Evolutionary conservation across 2,888 invertebrate genomes (phyloP).

Genomic region (Hemicrepidius hirtus): DNA sequence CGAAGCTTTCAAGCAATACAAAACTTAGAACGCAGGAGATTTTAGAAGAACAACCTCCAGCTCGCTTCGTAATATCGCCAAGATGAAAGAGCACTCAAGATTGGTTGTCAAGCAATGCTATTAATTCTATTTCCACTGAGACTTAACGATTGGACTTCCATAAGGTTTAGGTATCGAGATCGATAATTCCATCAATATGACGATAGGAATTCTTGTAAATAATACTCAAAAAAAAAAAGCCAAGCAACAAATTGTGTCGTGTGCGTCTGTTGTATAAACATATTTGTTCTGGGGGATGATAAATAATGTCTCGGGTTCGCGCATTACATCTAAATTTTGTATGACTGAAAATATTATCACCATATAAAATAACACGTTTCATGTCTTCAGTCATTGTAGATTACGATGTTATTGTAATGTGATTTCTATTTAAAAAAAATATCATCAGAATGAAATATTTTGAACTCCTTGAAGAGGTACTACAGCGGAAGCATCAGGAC

Average conservation of each 20-base stretch:
- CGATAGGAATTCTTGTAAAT: slow-evolving; percentile 3
- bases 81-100: slow-evolving; percentile 37
- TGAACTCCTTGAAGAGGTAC: too few species aligned
- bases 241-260: neutral
- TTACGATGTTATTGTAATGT: too few species aligned
- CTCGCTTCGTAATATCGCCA: slow-evolving; percentile 27
- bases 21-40: slow-evolving; percentile 23
- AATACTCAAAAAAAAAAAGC: neutral
- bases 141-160: slow-evolving; percentile 23
- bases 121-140: slow-evolving; percentile 38
- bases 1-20: slow-evolving; percentile 8
- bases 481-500: too few species aligned
- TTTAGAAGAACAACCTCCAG: slow-evolving; percentile 20
- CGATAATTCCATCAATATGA: slow-evolving; percentile 16
- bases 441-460: too few species aligned
- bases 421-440: too few species aligned
- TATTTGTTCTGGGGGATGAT: neutral
- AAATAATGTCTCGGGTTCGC: neutral
- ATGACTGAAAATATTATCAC: neutral
- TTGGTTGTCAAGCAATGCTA: slow-evolving; percentile 40
- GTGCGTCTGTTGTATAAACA: neutral
- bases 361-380: neutral
- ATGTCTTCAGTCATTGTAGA: neutral
- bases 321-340: slow-evolving; percentile 5
- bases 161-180: slow-evolving; percentile 10